phyloP scores from a whole-genome alignment of 2,797 vertebrate genomes.

The Alfaro cultratus region DNA sequence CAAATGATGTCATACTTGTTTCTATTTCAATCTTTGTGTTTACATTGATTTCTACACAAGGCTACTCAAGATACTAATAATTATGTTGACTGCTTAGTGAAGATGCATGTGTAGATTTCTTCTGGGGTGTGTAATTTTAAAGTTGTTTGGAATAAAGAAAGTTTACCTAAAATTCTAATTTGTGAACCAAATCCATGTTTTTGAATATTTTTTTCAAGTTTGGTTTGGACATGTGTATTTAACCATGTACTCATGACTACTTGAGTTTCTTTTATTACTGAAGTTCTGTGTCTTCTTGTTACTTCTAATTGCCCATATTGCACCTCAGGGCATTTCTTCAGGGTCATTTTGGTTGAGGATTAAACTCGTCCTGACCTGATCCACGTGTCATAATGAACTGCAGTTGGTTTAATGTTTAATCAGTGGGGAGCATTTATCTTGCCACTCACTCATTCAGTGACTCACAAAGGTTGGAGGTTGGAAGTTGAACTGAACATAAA shows the following conservation, averaged over 20 bases:
- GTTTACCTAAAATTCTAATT: background rate
- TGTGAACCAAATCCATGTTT: background rate
- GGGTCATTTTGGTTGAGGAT: background rate
- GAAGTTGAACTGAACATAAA: slow-evolving; percentile 57
- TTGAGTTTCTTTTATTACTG: background rate
- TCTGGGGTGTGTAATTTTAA: background rate
- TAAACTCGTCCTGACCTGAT: slow-evolving; percentile 2
- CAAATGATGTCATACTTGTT: background rate
- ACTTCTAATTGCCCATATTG: background rate
- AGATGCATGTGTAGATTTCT: background rate
- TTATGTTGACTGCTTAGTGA: background rate
- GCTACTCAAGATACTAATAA: background rate
- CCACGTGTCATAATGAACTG: slow-evolving; percentile 28
- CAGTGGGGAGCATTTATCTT: slow-evolving; percentile 33
- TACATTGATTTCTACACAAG: background rate
- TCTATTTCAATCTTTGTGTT: background rate
- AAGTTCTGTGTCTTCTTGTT: background rate
- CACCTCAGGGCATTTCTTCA: background rate
- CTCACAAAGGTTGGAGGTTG: slow-evolving; percentile 29
- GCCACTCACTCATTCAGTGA: slow-evolving; percentile 30
- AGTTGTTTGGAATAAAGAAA: background rate
- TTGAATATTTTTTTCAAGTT: background rate
- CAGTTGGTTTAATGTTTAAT: slow-evolving; percentile 25
- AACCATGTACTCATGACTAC: background rate
- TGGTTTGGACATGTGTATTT: background rate